These are phyloP conservation scores for Periophthalmus modestus DNA, from an alignment of 2,113 vertebrate genomes.

Conservation along the genomic window DNA sequence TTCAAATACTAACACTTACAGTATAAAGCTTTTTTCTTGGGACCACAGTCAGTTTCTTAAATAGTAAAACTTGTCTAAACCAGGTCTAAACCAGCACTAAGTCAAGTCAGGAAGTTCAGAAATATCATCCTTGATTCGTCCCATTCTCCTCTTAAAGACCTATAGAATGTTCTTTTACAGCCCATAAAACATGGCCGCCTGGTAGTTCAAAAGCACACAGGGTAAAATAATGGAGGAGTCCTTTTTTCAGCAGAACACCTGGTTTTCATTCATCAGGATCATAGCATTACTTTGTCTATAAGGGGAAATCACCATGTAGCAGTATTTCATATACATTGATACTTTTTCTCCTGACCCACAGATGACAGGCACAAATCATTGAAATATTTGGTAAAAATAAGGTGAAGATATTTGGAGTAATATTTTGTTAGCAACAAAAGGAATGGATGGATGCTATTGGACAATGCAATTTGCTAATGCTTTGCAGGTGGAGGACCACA, in stretches of 20 bases:
- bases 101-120: conserved; percentile 8
- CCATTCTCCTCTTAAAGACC: conserved; percentile 22
- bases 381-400: background rate
- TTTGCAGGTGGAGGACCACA: no score
- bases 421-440: conserved; percentile 6
- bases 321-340: conserved; percentile 55
- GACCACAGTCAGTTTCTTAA: no score
- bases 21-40: no score
- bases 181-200: conserved; percentile 13
- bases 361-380: conserved; percentile 50
- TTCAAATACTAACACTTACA: no score
- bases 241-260: conserved; percentile 56
- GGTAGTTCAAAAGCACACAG: conserved; percentile 12
- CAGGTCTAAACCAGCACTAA: conserved; percentile 42
- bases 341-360: conserved; percentile 39
- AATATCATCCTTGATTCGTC: conserved; percentile 40
- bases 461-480: no score
- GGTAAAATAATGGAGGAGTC: conserved; percentile 7
- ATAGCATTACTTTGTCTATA: conserved; percentile 33
- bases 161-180: conserved; percentile 17
- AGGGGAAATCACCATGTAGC: conserved; percentile 56
- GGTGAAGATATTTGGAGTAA: background rate
- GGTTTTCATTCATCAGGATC: conserved; percentile 60
- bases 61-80: background rate
- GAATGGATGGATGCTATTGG: background rate